Evolutionary conservation across 2,113 vertebrate species (phyloP).

Genomic region (Trochalopteron elliotii): DNA sequence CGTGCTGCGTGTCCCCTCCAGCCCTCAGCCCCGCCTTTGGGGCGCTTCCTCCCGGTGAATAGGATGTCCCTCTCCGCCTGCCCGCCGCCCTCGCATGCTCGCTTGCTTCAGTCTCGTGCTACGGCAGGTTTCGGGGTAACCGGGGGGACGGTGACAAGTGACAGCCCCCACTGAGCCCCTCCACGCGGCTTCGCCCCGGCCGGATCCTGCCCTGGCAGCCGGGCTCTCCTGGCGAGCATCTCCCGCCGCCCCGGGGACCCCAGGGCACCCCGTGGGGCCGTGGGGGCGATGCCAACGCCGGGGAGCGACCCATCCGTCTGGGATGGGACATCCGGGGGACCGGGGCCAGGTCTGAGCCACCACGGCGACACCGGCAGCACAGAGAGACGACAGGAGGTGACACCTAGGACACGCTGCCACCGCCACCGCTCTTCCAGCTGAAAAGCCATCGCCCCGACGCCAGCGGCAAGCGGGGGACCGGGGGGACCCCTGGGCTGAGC

Average conservation of each 20-base stretch:
- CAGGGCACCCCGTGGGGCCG: accelerated
- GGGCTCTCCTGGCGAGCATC: background rate
- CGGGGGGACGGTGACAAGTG: background rate
- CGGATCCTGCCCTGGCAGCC: background rate
- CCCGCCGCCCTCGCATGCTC: conserved; percentile 59
- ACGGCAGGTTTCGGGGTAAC: conserved; percentile 11
- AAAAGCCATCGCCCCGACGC: background rate
- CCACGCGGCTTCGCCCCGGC: background rate
- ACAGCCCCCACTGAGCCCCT: background rate
- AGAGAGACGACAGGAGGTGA: background rate
- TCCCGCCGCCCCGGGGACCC: background rate
- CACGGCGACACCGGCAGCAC: background rate
- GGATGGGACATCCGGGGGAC: background rate
- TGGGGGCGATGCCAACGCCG: background rate
- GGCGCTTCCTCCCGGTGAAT: background rate
- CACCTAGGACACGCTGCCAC: background rate
- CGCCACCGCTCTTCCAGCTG: background rate
- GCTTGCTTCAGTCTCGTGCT: conserved; percentile 68
- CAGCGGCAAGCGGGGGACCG: background rate
- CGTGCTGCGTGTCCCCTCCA: background rate
- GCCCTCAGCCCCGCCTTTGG: background rate
- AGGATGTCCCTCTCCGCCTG: background rate
- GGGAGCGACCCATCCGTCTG: background rate
- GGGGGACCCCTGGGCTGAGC: background rate
- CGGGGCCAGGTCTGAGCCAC: background rate